These are phyloP conservation scores for Setophaga petechia DNA, from an alignment of 2,113 vertebrate species.

Conservation along the genomic window DNA sequence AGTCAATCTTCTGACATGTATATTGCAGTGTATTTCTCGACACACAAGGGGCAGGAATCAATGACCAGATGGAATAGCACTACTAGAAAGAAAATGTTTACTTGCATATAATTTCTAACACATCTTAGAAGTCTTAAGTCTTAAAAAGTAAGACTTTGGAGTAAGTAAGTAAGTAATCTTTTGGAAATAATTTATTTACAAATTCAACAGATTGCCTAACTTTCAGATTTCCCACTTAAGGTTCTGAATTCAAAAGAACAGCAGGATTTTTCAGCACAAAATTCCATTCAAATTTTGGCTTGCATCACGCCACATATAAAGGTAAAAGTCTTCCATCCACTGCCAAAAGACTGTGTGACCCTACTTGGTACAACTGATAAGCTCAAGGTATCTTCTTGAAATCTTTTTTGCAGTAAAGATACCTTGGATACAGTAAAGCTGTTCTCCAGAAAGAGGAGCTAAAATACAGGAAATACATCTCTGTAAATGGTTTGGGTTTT, in stretches of 20 bases:
- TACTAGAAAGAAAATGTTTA: not conserved
- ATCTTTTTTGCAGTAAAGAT: not conserved
- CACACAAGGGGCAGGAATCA: not conserved
- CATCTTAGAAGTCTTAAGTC: not conserved
- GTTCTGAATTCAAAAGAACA: not conserved
- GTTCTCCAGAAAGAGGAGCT: not conserved
- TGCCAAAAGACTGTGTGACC: not conserved
- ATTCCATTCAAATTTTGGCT: not conserved
- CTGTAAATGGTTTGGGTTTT: not conserved
- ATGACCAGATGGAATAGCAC: not conserved
- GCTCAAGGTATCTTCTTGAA: not conserved
- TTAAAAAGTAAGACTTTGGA: not conserved
- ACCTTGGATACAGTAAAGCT: not conserved
- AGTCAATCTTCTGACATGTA: not conserved
- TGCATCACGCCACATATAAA: not conserved
- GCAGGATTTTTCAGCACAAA: not conserved
- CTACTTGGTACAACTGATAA: not conserved
- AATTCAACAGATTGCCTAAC: not conserved
- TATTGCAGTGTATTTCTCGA: not conserved
- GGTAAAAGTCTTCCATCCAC: not conserved
- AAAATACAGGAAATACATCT: not conserved
- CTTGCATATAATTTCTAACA: not conserved
- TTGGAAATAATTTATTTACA: not conserved
- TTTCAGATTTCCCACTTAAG: not conserved
- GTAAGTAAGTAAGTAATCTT: not conserved